Evolutionary conservation across 2,797 vertebrate species (phyloP), one percentile per base, ranked within the genome.

Genomic region (Anolis apletophallus): DNA sequence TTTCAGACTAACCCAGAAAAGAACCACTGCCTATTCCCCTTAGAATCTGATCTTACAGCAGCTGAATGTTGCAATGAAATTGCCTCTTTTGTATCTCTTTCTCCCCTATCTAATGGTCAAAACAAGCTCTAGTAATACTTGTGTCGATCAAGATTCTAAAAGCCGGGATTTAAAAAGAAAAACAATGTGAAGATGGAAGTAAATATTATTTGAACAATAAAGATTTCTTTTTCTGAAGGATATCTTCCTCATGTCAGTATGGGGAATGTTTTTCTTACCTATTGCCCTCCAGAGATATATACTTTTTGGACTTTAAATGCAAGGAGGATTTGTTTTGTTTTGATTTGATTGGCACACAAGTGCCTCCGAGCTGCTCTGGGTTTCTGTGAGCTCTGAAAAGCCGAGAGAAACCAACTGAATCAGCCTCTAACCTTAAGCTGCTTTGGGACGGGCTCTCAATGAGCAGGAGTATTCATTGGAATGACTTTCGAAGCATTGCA

Each of bases 331-430:
- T 92, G 87, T 90, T 94, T 86, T 90, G 88, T 93, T 88, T 86
- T 88, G 88, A 89, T 93, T 94, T 94, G 93, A 95, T 87, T 94
- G 94, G 87, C 93, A 73, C 82, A 19, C 0, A 0, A 89, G 85
- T 87, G 86, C 87, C 90, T 92, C 90, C 75, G 88, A 91, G 86
- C 83, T 77, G 92, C 87, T 85, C 83, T 67, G 87, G 89, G 90
- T 90, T 91, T 90, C 73, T 88, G 78, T 90, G 88, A 91, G 76
- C 76, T 88, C 78, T 78, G 89, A 90, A 95, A 95, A 93, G 73
- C 26, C 72, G 83, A 89, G 77, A 88, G 84, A 88, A 83, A 64
- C 87, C 81, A 87, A 91, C 87, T 68, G 92, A 86, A 92, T 90
- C 88, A 83, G 80, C 67, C 85, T 91, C 77, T 85, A 88, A 83